phyloP scores from a whole-genome alignment of 2,797 vertebrate genomes.

The Ispidina lecontei region DNA sequence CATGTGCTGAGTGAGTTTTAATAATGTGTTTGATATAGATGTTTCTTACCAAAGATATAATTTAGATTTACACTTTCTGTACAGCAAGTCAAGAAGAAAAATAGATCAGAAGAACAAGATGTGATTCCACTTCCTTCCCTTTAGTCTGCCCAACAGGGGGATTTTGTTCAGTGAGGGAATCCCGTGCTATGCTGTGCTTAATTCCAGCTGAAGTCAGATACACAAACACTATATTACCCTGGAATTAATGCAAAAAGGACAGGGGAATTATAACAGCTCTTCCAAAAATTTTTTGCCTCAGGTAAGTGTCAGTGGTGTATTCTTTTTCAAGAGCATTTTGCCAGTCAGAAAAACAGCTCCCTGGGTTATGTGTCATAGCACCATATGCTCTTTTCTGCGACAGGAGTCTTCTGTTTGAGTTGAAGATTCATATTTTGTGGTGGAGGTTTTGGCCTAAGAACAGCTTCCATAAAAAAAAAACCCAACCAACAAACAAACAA shows the following conservation, averaged over 20 bases:
- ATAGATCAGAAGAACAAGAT: not conserved
- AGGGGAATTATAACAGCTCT: not conserved
- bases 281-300: not conserved
- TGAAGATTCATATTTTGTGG: not conserved
- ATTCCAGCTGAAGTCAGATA: not conserved
- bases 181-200: fast-evolving
- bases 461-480: not conserved
- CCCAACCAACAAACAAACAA: too few relatives aligned
- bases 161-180: not conserved
- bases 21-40: not conserved
- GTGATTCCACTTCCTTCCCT: not conserved
- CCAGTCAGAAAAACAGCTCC: not conserved
- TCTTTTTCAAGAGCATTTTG: not conserved
- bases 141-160: fast-evolving
- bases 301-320: not conserved
- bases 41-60: not conserved
- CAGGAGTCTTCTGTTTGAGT: not conserved
- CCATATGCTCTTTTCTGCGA: not conserved
- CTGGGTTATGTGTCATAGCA: not conserved
- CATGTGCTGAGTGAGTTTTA: not conserved
- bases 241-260: not conserved
- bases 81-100: not conserved
- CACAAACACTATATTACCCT: not conserved
- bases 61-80: not conserved
- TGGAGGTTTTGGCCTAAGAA: not conserved